Conservation (phyloP, 2,113 vertebrate genomes). For the Cyanoderma ruficeps region DNA sequence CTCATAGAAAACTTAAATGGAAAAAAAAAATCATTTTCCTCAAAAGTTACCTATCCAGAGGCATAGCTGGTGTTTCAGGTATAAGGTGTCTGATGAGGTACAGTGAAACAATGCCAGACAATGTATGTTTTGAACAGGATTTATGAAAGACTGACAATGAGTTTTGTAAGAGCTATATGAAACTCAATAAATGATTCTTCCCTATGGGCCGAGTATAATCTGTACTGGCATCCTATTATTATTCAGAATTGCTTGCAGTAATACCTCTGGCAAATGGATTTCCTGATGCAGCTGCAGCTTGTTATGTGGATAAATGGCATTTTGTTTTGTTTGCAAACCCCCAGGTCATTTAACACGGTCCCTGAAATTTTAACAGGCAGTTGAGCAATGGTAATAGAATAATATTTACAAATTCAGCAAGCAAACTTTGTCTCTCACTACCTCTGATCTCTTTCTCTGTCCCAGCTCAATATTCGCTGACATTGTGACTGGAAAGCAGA, state of each 20-base stretch:
- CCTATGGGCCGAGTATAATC: neutral
- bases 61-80: neutral
- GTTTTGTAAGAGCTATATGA: neutral
- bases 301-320: neutral
- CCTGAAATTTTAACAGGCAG: neutral
- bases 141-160: neutral
- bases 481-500: neutral
- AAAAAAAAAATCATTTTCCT: neutral
- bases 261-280: neutral
- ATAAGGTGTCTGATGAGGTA: neutral
- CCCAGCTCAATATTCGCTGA: neutral
- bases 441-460: neutral
- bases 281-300: neutral
- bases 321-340: neutral
- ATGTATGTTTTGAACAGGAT: neutral
- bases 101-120: neutral
- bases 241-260: neutral
- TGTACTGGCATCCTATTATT: neutral
- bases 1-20: neutral
- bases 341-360: neutral
- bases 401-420: neutral
- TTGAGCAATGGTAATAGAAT: neutral
- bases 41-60: neutral
- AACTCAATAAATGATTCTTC: neutral
- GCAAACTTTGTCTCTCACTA: neutral